Evolutionary conservation across 2,113 vertebrate species (phyloP).

Genomic region (Alces alces): DNA sequence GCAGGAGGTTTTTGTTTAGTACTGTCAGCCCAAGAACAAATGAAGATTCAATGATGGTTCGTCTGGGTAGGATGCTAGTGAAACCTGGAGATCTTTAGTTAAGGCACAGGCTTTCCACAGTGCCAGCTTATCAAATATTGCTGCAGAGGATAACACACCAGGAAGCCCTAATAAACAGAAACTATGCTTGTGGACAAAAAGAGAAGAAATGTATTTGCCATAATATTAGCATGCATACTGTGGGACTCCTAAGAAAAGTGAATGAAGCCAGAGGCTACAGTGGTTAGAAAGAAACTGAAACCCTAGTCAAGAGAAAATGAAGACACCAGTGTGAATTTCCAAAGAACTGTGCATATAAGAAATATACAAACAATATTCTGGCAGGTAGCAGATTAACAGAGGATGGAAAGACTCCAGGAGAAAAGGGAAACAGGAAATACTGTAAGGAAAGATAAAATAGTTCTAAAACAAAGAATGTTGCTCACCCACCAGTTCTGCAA

Average conservation of each 20-base stretch:
- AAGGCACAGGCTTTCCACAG: background rate
- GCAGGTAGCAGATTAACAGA: background rate
- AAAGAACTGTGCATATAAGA: background rate
- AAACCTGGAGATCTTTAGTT: background rate
- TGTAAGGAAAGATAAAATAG: background rate
- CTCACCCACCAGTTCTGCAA: background rate
- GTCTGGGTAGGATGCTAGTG: background rate
- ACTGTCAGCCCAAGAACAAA: background rate
- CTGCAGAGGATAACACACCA: background rate
- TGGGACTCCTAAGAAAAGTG: background rate
- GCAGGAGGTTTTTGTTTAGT: background rate
- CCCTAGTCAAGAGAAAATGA: background rate
- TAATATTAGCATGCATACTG: background rate
- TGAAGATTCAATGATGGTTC: constrained; percentile 1
- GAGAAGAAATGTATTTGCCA: background rate
- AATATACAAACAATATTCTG: background rate
- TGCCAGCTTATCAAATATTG: background rate
- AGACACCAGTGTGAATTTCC: background rate
- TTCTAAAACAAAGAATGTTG: background rate
- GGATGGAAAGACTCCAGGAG: background rate
- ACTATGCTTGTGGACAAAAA: background rate
- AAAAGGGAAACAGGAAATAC: background rate
- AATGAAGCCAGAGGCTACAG: background rate
- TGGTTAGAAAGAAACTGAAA: background rate
- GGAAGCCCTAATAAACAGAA: background rate